Percentiles rank a stretch among this genome's conserved stretches.
These are phyloP conservation scores for Euzetes globulus DNA, from an alignment of 2,888 invertebrate genomes.

Conservation along the genomic window DNA sequence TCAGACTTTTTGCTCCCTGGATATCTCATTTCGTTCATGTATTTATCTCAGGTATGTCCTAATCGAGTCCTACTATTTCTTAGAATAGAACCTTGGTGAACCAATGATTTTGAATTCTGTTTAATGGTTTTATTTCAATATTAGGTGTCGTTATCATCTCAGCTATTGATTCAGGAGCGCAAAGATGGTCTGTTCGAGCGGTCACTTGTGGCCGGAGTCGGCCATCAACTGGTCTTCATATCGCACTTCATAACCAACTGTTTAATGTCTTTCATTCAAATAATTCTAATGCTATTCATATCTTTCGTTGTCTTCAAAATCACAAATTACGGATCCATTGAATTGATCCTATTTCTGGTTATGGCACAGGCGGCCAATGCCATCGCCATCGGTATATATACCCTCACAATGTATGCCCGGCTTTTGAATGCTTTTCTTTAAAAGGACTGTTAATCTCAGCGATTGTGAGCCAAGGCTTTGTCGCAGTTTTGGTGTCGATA, in stretches of 20 bases:
- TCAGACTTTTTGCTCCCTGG: constrained; percentile 27
- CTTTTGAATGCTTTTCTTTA: not conserved
- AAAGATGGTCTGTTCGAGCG: constrained; percentile 35
- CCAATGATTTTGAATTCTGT: too few species aligned
- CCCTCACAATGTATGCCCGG: not conserved
- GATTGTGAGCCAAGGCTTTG: constrained; percentile 6
- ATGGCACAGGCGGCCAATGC: constrained; percentile 23
- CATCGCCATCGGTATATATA: constrained; percentile 15
- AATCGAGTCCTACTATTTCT: too few species aligned
- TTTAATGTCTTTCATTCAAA: constrained; percentile 30
- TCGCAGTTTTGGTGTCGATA: constrained; percentile 3
- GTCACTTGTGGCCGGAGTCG: constrained; percentile 32
- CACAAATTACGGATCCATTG: constrained; percentile 22
- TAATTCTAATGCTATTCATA: constrained; percentile 19
- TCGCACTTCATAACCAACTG: constrained; percentile 34
- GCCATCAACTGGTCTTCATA: constrained; percentile 31
- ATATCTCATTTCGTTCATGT: constrained; percentile 31
- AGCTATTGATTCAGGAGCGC: constrained; percentile 31
- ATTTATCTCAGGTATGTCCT: constrained; percentile 33
- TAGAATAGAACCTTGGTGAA: too few species aligned
- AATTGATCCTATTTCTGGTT: constrained; percentile 2
- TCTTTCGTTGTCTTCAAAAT: constrained; percentile 19
- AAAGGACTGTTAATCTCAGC: constrained; percentile 26
- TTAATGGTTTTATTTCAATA: too few species aligned
- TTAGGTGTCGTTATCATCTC: constrained; percentile 25